Evolutionary conservation across 2,797 vertebrate genomes (phyloP), one percentile per base, ranked within the genome.

Genomic region (Sebastes minor): DNA sequence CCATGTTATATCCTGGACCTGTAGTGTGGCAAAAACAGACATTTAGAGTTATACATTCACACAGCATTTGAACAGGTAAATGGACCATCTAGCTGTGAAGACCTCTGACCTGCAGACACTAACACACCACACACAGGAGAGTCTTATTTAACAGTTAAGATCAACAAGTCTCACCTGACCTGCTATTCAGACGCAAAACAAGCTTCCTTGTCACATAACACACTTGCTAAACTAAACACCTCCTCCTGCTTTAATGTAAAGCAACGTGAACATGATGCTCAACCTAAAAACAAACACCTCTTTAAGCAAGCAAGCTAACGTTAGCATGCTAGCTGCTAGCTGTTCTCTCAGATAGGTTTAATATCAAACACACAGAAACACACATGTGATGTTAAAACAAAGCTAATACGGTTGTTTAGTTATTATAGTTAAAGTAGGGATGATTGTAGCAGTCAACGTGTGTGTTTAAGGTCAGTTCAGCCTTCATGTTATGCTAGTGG

Each of bases 321-420:
- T 86, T 93, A 94, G 88, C 91, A 76, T 81, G 83, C 72, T 92
- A 91, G 81, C 84, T 28, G 2, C 3, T 13, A 63, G 76, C 71
- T 83, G 73, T 53, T 35, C 25, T 74, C 60, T 60, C 68, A 35
- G 11, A 12, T 35, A 12, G 11, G 33, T 35, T 35, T 35, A 13
- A 35, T 35, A 35, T 13, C 11, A 35, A 35, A 35, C 33, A 35
- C 14, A 42, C 30, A 35, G 6, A 27, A 42, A 4, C n/a, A 13
- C 18, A 13, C 14, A 2, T 5, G 20, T 4, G 62, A 35, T 20
- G 28, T 14, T 11, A 59, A 70, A 52, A 64, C 18, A 11, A 1
- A 38, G 30, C 3, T 2, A 22, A 28, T 1, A 3, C 13, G 10
- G 18, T 2, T 10, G 22, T 3, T 35, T 49, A 2, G 20, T 10